A percentile compares a stretch with the other conserved stretches of the same genome.
These are phyloP conservation scores for Cranoglanis bouderius DNA, from an alignment of 2,113 vertebrate genomes.

Conservation along the genomic window DNA sequence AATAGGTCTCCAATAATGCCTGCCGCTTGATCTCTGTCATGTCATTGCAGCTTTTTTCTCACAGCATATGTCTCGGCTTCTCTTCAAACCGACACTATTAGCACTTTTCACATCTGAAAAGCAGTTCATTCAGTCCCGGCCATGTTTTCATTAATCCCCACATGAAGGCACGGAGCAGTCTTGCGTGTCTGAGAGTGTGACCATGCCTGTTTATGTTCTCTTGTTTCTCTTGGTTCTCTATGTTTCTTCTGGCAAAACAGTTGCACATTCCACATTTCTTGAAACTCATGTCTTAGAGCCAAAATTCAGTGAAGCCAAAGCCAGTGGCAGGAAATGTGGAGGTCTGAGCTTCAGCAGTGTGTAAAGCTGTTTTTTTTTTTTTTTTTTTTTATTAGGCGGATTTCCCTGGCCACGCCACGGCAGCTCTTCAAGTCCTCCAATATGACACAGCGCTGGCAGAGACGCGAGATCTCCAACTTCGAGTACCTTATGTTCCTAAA, in stretches of 20 bases:
- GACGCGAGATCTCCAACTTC: constrained; percentile 98
- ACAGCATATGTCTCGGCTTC: constrained; percentile 3
- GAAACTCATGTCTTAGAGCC: constrained; percentile 6
- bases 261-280: constrained; percentile 39
- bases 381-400: constrained; percentile 76
- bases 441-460: constrained; percentile 99
- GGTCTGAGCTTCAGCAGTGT: not conserved
- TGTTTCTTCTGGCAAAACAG: constrained; percentile 39
- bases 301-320: constrained; percentile 21
- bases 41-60: not conserved
- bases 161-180: constrained; percentile 31
- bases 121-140: constrained; percentile 29
- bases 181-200: constrained; percentile 40
- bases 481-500: constrained; percentile 99
- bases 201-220: constrained; percentile 28
- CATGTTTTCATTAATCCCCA: constrained; percentile 45
- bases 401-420: constrained; percentile 91
- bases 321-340: constrained; percentile 29
- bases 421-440: constrained; percentile 99
- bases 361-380: not conserved
- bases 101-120: constrained; percentile 41
- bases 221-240: constrained; percentile 6
- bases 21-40: not conserved
- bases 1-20: too few relatives aligned
- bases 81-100: constrained; percentile 24